These are phyloP conservation scores for Merodon equestris DNA, from an alignment of 2,888 invertebrate species.

Conservation along the genomic window DNA sequence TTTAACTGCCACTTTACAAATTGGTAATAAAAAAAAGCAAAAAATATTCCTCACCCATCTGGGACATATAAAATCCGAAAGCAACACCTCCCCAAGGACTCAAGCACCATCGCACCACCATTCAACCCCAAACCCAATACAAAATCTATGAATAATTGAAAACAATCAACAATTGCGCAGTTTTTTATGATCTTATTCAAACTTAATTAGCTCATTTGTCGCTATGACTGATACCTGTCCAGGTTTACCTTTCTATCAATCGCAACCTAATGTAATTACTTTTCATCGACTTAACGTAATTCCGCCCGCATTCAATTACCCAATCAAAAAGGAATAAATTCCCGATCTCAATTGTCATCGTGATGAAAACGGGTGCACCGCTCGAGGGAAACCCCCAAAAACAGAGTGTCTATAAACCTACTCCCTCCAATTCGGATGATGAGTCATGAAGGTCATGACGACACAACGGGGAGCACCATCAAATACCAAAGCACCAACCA, in stretches of 20 bases:
- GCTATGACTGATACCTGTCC: slow-evolving; percentile 20
- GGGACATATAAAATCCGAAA: slow-evolving; percentile 43
- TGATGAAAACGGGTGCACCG: slow-evolving; percentile 8
- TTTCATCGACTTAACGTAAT: slow-evolving; percentile 4
- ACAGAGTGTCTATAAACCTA: slow-evolving; percentile 44
- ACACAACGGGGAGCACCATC: slow-evolving; percentile 71
- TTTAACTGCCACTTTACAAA: no score
- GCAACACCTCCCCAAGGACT: slow-evolving; percentile 35
- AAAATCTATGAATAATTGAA: slow-evolving; percentile 61
- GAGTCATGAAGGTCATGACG: slow-evolving; percentile 80
- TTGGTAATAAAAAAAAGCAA: no score
- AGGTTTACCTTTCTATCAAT: slow-evolving; percentile 26
- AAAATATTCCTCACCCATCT: slow-evolving; percentile 10
- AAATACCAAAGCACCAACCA: slow-evolving; percentile 49
- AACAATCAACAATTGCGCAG: slow-evolving; percentile 54
- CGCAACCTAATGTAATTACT: slow-evolving; percentile 49
- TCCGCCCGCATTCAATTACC: slow-evolving; percentile 29
- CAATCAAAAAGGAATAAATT: slow-evolving; percentile 58
- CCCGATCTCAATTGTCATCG: neutral
- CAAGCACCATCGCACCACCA: slow-evolving; percentile 1
- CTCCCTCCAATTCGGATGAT: slow-evolving; percentile 75
- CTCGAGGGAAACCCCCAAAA: slow-evolving; percentile 72
- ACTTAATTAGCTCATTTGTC: slow-evolving; percentile 52
- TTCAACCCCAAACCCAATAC: slow-evolving; percentile 9
- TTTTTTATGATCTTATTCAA: slow-evolving; percentile 26